These are phyloP conservation scores for Delphinus delphis DNA, from an alignment of 2,113 vertebrate genomes.

Conservation along the genomic window DNA sequence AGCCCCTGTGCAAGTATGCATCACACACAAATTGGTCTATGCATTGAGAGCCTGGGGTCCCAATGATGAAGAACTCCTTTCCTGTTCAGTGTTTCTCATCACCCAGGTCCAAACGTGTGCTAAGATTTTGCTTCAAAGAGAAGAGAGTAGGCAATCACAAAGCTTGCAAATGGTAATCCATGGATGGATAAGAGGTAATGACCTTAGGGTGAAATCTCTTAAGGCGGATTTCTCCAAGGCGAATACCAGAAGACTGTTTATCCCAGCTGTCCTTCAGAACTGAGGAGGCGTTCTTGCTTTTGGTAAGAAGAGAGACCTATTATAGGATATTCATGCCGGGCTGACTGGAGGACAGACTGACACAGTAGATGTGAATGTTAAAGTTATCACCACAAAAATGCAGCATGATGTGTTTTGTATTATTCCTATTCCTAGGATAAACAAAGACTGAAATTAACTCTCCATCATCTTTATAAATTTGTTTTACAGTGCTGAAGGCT, in stretches of 20 bases:
- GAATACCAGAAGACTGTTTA: not conserved
- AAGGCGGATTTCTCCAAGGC: not conserved
- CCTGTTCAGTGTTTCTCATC: not conserved
- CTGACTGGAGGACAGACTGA: not conserved
- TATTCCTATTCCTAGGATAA: not conserved
- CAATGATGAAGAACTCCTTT: not conserved
- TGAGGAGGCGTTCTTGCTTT: not conserved
- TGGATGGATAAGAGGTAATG: not conserved
- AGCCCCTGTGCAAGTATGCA: not conserved
- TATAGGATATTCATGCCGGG: not conserved
- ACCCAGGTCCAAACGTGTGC: conserved; percentile 6
- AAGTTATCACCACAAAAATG: not conserved
- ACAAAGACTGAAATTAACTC: not conserved
- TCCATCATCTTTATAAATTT: not conserved
- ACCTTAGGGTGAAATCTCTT: not conserved
- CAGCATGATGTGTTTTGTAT: not conserved
- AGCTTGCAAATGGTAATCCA: not conserved
- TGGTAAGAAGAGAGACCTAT: not conserved
- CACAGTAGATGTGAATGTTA: not conserved
- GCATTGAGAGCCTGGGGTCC: not conserved
- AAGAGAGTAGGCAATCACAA: not conserved
- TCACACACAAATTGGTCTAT: not conserved
- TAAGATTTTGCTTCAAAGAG: conserved; percentile 33
- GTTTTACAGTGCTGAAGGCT: not conserved
- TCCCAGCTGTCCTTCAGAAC: not conserved